phyloP scores from a whole-genome alignment of 2,888 invertebrate species.

The Agrochola macilenta region DNA sequence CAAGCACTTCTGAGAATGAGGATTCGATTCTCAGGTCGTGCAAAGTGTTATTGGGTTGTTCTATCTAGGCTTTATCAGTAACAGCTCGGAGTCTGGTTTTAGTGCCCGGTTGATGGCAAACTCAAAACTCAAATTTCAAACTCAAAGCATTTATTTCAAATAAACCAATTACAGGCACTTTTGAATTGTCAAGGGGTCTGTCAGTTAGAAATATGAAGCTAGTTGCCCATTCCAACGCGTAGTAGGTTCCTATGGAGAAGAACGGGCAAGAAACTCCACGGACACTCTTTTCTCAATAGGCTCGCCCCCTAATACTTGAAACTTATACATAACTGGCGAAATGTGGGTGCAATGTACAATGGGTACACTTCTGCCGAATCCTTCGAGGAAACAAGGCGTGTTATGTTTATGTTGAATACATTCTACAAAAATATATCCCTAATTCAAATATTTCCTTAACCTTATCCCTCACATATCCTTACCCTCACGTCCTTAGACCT shows the following conservation, averaged over 20 bases:
- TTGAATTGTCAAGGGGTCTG: too few species aligned
- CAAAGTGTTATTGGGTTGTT: background rate
- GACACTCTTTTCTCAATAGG: too few species aligned
- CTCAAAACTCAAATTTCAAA: too few species aligned
- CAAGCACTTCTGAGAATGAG: background rate
- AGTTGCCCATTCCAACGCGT: too few species aligned
- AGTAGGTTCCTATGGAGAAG: too few species aligned
- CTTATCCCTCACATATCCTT: too few species aligned
- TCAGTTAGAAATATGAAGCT: too few species aligned
- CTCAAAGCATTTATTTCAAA: too few species aligned
- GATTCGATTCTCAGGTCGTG: background rate
- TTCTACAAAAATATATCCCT: background rate
- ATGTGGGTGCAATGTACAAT: background rate
- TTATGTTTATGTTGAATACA: background rate
- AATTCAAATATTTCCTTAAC: background rate
- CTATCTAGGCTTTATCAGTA: background rate
- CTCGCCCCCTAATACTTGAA: background rate
- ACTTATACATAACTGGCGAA: background rate
- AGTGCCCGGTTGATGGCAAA: background rate
- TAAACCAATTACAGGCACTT: too few species aligned
- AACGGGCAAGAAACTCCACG: too few species aligned
- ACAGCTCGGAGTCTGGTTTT: background rate
- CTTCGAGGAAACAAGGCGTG: background rate
- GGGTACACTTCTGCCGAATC: background rate
- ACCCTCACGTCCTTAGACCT: conserved; percentile 6